phyloP scores from a whole-genome alignment of 2,797 vertebrate species.

The Phyllotis vaccarum region DNA sequence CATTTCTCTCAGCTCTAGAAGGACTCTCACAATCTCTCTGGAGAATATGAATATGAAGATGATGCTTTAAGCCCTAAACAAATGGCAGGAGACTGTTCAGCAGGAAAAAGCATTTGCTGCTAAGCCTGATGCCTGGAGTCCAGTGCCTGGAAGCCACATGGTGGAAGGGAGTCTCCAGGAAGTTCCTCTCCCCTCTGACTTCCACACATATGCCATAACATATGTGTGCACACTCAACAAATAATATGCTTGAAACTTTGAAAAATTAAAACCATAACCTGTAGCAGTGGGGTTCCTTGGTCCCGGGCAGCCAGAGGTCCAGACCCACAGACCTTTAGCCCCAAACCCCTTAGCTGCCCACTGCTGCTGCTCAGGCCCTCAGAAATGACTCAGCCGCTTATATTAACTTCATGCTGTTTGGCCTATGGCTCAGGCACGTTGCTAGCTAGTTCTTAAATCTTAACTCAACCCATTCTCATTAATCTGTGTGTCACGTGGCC shows the following conservation, averaged over 20 bases:
- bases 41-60: not conserved
- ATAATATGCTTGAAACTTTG: not conserved
- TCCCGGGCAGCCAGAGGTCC: too few species aligned
- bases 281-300: too few species aligned
- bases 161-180: not conserved
- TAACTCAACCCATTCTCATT: too few species aligned
- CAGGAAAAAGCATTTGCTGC: not conserved
- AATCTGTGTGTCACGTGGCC: too few species aligned
- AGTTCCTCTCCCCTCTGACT: not conserved
- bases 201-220: not conserved
- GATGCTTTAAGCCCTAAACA: not conserved
- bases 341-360: too few species aligned
- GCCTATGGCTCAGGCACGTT: too few species aligned
- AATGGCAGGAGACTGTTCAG: not conserved
- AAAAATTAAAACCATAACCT: not conserved
- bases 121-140: not conserved
- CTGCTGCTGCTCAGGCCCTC: too few species aligned
- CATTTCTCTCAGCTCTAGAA: not conserved
- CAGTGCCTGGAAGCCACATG: not conserved
- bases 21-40: not conserved
- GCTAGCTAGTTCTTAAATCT: too few species aligned
- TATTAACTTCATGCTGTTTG: too few species aligned
- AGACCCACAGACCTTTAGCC: too few species aligned
- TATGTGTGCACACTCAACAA: not conserved
- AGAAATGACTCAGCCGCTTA: too few species aligned